phyloP scores from a whole-genome alignment of 2,888 invertebrate species.

The Tenthredo distinguenda region DNA sequence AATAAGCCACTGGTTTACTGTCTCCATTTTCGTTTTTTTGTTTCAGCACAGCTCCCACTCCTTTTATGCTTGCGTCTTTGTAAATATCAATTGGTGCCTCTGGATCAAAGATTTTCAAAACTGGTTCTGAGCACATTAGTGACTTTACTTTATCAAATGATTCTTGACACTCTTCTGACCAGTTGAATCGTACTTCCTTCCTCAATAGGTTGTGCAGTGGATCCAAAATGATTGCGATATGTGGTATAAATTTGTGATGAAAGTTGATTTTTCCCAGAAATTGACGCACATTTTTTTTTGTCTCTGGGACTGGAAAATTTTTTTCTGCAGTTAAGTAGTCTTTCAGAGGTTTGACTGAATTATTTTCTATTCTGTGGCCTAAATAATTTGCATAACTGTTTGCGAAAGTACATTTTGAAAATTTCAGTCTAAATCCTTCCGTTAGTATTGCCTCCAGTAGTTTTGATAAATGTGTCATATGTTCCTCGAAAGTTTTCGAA shows the following conservation, averaged over 20 bases:
- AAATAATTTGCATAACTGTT: constrained; percentile 39
- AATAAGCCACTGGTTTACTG: constrained; percentile 60
- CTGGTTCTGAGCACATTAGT: constrained; percentile 12
- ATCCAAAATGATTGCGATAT: no score
- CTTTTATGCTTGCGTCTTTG: constrained; percentile 49
- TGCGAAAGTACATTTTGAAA: constrained; percentile 44
- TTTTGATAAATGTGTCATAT: constrained; percentile 50
- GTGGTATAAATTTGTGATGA: no score
- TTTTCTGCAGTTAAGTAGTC: no score
- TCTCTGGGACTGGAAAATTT: no score
- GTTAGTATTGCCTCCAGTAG: constrained; percentile 57
- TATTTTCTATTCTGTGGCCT: constrained; percentile 53
- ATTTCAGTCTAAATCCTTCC: constrained; percentile 46
- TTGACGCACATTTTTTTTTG: no score
- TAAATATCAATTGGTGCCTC: constrained; percentile 40
- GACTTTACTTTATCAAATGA: no score
- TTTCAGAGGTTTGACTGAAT: not conserved
- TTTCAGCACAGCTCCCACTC: constrained; percentile 52
- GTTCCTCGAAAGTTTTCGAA: constrained; percentile 55
- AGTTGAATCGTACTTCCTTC: no score
- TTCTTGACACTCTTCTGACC: no score
- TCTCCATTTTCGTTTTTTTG: constrained; percentile 38
- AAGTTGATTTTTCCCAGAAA: no score
- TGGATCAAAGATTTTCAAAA: constrained; percentile 50
- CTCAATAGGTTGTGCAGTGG: no score